Evolutionary conservation across 2,888 invertebrate species (phyloP), one percentile per base, ranked within the genome.

Genomic region (Synergus gifuensis): DNA sequence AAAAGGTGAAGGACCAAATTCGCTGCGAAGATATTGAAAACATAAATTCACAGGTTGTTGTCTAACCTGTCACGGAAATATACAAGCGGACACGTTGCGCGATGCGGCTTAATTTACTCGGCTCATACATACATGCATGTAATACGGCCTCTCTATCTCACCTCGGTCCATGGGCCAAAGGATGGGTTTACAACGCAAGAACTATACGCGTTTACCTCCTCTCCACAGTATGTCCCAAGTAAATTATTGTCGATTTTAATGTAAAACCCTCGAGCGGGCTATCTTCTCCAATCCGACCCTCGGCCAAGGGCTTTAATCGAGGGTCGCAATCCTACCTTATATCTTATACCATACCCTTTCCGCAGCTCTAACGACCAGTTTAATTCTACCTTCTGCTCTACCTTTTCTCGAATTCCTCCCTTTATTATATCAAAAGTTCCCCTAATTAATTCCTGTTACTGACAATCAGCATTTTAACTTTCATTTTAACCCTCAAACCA

Each of bases 91-190:
- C 76, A 73, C 83, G 80, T 79, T 80, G 79, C 76, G 62, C 76
- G 63, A 46, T 66, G 82, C 81, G 84, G 85, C 84, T 87, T 87
- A 85, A 87, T 87, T 87, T 84, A 83, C 83, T 82, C 60, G 81
- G 83, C 82, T 86, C 86, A 86, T 86, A 83, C 85, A 87, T 87
- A 84, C 82, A 87, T 87, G 85, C 84, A 87, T 85, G 86, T 79
- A 86, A 87, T 85, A 87, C 85, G 78, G 69, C 82, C 80, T 76
- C 64, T 64, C 79, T 73, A 42, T 77, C 64, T 79, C 44, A 44
- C 77, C 22, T 64, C 28, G 42, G 62, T 60, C 63, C 44, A 18
- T 36, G 40, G 67, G 7, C 63, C 63, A 63, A 18, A 40, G 14
- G 42, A 69, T 14, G 69, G 16, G 44, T 69, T 69, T 69, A 16